These are phyloP conservation scores for Petrocephalus microphthalmus DNA, from an alignment of 2,113 vertebrate genomes.

Conservation along the genomic window DNA sequence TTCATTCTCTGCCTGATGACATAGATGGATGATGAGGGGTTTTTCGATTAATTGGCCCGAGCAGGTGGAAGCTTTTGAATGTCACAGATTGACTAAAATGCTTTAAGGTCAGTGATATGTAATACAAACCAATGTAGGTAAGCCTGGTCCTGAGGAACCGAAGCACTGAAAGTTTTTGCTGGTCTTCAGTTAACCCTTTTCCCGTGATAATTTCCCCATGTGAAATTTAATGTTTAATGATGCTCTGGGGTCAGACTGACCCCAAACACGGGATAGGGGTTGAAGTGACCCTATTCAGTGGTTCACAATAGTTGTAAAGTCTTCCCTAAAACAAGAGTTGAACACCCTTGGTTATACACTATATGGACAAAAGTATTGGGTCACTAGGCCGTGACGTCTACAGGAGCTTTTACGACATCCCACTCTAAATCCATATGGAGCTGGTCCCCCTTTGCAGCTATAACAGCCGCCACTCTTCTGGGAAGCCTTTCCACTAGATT, in stretches of 20 bases:
- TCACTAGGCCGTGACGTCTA: too few relatives aligned
- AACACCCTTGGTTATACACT: neutral
- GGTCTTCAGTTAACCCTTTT: neutral
- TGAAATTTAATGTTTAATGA: too few relatives aligned
- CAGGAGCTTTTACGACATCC: too few relatives aligned
- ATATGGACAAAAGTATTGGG: too few relatives aligned
- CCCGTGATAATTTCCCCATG: too few relatives aligned
- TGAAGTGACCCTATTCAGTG: neutral
- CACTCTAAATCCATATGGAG: too few relatives aligned
- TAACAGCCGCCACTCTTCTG: too few relatives aligned
- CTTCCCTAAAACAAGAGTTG: neutral
- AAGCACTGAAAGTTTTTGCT: neutral
- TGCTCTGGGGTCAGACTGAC: too few relatives aligned
- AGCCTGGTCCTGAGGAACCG: neutral
- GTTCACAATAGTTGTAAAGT: neutral
- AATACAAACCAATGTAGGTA: neutral
- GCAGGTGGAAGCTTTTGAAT: neutral
- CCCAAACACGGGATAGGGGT: too few relatives aligned
- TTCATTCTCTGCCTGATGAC: neutral
- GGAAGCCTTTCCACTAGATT: too few relatives aligned
- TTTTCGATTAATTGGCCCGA: neutral
- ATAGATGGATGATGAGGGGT: neutral
- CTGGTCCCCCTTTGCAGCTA: too few relatives aligned
- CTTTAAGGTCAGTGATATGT: neutral
- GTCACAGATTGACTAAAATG: neutral